These are phyloP conservation scores for Cecidostiba fungosa DNA, from an alignment of 2,888 invertebrate genomes.

Conservation along the genomic window DNA sequence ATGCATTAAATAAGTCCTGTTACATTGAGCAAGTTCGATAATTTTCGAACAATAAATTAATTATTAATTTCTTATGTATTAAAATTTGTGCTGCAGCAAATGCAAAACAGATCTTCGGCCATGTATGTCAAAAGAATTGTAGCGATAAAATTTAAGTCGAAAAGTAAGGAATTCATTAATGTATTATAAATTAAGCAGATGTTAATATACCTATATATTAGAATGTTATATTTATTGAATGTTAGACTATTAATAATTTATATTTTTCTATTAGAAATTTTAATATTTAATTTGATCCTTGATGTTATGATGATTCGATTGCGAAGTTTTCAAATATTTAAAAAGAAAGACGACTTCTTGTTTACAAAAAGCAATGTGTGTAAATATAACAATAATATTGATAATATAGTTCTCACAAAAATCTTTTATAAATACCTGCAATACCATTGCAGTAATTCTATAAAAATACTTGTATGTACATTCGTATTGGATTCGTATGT, in stretches of 20 bases:
- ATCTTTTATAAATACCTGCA: constrained; percentile 51
- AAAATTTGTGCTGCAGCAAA: neutral
- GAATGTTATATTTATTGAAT: constrained; percentile 41
- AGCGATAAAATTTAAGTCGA: neutral
- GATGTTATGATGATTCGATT: neutral
- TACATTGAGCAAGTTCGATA: neutral
- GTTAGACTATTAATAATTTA: constrained; percentile 44
- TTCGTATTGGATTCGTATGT: constrained; percentile 41
- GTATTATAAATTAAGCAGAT: neutral
- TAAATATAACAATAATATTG: constrained; percentile 46
- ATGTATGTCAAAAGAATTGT: neutral
- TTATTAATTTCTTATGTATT: neutral
- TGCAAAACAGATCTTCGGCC: neutral
- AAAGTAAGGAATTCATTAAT: neutral
- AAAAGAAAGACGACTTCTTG: constrained; percentile 1
- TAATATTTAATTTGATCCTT: constrained; percentile 10
- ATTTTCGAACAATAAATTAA: neutral
- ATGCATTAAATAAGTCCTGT: neutral
- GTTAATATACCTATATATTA: constrained; percentile 34
- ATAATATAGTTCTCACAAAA: constrained; percentile 26
- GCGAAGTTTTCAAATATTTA: constrained; percentile 21
- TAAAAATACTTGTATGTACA: constrained; percentile 48
- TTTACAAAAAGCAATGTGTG: constrained; percentile 34
- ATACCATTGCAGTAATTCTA: constrained; percentile 27
- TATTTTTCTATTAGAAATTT: constrained; percentile 48